Base-by-base conservation (phyloP, 2,797 vertebrate genomes). In the Acestrorhynchus altus region DNA sequence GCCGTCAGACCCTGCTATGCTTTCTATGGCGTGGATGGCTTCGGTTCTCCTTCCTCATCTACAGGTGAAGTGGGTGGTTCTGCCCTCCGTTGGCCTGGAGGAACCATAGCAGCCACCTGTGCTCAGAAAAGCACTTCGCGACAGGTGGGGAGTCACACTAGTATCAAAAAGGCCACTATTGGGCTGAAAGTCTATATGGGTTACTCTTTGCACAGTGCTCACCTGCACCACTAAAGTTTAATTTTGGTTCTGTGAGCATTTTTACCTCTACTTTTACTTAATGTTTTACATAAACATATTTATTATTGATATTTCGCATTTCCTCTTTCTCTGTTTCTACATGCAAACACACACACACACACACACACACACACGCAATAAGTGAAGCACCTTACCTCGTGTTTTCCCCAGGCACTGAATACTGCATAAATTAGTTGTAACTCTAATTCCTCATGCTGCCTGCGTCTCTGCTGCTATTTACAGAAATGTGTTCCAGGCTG, bases 51-150 rank as follows among this genome's bases (percentile, higher is more conserved):
- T 98, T 98, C 91, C 94, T 99, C 69, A 88, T 96, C 89, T 99
- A 99, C 93, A 98, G 87, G 96, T 98, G 0, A 97, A 99, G 88
- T 98, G 97, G 97, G 88, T 98, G 97, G 97, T 99, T 99, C 93
- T 99, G 97, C 83, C 97, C 97, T 16, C 93, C 94, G 0, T 88
- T 97, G 90, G 87, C 91, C 63, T 97, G 97, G 97, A 92, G 96
- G 70, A 98, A 98, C 90, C 91, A 90, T 81, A 96, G 94, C 0
- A 88, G 70, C 85, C 80, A 9, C 92, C 93, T 0, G 91, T 87
- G 8, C 86, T 86, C n/a, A 26, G 66, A 89, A 83, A 72, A 89
- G 91, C 0, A 83, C 84, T 0, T 90, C 93, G 26, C 90, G 88
- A 77, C 96, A 97, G 93, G 97, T 97, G 87, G 89, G 4, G n/a